Percentiles rank a stretch among this genome's conserved stretches.
phyloP scores from a whole-genome alignment of 2,888 invertebrate species.

The Colostygia pectinataria region DNA sequence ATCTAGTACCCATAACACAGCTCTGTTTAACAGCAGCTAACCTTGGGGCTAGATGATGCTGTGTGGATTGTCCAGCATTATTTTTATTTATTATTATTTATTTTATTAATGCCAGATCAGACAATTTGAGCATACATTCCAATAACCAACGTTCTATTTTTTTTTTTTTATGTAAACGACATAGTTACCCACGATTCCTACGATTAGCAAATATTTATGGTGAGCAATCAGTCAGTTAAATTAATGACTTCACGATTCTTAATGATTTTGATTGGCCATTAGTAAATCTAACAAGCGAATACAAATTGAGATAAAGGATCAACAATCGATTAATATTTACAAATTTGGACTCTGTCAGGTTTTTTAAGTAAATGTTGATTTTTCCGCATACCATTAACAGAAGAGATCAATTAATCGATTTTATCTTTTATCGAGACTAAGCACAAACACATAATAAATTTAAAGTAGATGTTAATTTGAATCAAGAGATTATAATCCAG shows the following conservation, averaged over 20 bases:
- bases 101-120: too few species aligned
- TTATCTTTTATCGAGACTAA: not conserved
- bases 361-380: conserved; percentile 14
- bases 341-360: conserved; percentile 3
- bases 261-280: conserved; percentile 19
- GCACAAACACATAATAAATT: conserved; percentile 8
- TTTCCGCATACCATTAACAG: conserved; percentile 6
- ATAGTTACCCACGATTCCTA: not conserved
- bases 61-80: too few species aligned
- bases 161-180: too few species aligned
- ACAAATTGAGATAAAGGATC: conserved; percentile 18
- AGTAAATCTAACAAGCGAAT: conserved; percentile 19
- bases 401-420: conserved; percentile 3
- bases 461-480: conserved; percentile 33
- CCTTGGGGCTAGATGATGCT: too few species aligned
- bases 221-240: conserved; percentile 17
- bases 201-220: conserved; percentile 9
- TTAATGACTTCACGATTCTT: conserved; percentile 13
- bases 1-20: too few species aligned
- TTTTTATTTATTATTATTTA: too few species aligned
- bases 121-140: too few species aligned
- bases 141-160: too few species aligned
- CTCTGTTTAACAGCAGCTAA: too few species aligned
- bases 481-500: conserved; percentile 40
- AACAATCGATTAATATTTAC: conserved; percentile 15